phyloP scores from a whole-genome alignment of 1,140 invertebrate genomes.

The Ooceraea biroi region DNA sequence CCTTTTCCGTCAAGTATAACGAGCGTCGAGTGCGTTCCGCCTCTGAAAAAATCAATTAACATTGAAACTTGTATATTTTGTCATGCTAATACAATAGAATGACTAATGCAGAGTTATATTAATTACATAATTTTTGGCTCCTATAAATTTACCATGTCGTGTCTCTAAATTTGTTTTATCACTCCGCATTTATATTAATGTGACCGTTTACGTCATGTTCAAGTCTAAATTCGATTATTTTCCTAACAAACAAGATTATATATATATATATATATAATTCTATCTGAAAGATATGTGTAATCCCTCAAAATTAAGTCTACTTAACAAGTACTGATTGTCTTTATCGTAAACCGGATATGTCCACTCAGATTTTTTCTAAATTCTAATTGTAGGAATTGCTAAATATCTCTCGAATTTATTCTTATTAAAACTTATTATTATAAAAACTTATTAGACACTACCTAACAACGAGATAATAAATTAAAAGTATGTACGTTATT shows the following conservation, averaged over 20 bases:
- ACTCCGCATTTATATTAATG: too few species aligned
- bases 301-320: slow-evolving; percentile 10
- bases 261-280: background rate
- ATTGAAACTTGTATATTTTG: background rate
- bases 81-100: too few species aligned
- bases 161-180: too few species aligned
- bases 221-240: too few species aligned
- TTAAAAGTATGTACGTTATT: background rate
- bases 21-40: slow-evolving; percentile 93
- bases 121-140: too few species aligned
- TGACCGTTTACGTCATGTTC: too few species aligned
- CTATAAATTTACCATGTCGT: too few species aligned
- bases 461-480: slow-evolving; percentile 26
- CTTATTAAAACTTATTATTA: too few species aligned
- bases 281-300: background rate
- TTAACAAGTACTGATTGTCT: slow-evolving; percentile 28
- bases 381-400: background rate
- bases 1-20: slow-evolving; percentile 92
- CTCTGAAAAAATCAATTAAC: slow-evolving; percentile 87
- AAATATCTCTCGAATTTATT: background rate
- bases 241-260: too few species aligned
- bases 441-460: background rate
- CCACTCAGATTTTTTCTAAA: background rate
- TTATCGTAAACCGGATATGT: background rate
- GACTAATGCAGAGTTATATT: too few species aligned